Conservation (phyloP, 2,113 vertebrate genomes). For the Origma solitaria region DNA sequence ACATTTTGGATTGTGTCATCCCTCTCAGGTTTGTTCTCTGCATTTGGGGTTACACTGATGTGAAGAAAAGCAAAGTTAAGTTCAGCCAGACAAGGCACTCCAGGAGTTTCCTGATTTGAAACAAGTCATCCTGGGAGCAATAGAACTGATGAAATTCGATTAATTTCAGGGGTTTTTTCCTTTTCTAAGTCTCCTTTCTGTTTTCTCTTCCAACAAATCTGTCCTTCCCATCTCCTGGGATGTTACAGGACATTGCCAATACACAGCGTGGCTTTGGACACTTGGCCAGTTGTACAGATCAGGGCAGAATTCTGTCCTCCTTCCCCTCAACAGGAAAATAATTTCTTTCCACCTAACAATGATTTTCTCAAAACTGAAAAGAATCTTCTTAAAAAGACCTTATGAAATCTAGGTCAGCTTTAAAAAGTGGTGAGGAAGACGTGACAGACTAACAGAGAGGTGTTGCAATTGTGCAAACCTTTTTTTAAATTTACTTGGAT, state of each 20-base stretch:
- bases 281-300: background rate
- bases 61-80: background rate
- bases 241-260: no score
- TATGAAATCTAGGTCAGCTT: background rate
- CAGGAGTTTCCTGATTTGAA: background rate
- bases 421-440: background rate
- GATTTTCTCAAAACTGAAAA: background rate
- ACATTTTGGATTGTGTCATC: fast-evolving
- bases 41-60: background rate
- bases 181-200: background rate
- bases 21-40: background rate
- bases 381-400: background rate
- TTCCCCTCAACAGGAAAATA: background rate
- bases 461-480: fast-evolving
- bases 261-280: background rate
- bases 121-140: background rate
- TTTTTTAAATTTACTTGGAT: background rate
- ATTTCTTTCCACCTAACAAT: background rate
- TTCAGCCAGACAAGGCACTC: background rate
- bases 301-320: background rate
- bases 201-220: background rate
- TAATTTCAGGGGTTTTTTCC: fast-evolving
- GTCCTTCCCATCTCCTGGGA: background rate
- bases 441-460: background rate
- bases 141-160: background rate